Conservation (phyloP, 2,888 invertebrate genomes). For the Rotaria socialis region DNA sequence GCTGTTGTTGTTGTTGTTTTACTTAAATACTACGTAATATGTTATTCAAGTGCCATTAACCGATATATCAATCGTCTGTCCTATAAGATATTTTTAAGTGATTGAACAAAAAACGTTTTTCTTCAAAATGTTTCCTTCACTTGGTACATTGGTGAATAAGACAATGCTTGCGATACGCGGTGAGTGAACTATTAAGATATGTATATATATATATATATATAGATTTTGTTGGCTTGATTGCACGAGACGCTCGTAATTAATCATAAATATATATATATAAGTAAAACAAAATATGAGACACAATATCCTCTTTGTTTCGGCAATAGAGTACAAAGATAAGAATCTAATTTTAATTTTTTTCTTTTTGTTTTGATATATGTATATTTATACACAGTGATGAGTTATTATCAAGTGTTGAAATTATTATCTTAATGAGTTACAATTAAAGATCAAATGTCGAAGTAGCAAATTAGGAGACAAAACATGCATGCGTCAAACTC, state of each 20-base stretch:
- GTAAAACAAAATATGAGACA: neutral
- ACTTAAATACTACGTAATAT: neutral
- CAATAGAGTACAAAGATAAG: neutral
- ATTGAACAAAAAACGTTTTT: neutral
- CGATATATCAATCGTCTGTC: neutral
- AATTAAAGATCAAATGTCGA: constrained; percentile 1
- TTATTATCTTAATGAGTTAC: neutral
- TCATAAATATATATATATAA: neutral
- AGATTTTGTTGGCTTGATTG: too few relatives aligned
- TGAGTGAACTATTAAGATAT: neutral
- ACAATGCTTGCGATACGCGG: neutral
- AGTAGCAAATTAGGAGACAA: neutral
- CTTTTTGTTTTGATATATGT: neutral
- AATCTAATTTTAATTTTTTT: neutral
- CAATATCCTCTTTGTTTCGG: neutral
- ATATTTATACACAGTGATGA: neutral
- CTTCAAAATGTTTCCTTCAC: neutral
- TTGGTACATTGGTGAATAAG: constrained; percentile 2
- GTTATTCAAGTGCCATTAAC: neutral
- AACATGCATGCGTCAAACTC: neutral
- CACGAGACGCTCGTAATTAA: neutral
- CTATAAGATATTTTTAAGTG: neutral
- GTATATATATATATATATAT: too few relatives aligned
- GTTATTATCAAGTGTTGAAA: neutral
- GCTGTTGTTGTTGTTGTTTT: constrained; percentile 15